A percentile compares a stretch with the other conserved stretches of the same genome.
These are phyloP conservation scores for Anhinga rufa DNA, from an alignment of 2,113 vertebrate genomes.

Conservation along the genomic window DNA sequence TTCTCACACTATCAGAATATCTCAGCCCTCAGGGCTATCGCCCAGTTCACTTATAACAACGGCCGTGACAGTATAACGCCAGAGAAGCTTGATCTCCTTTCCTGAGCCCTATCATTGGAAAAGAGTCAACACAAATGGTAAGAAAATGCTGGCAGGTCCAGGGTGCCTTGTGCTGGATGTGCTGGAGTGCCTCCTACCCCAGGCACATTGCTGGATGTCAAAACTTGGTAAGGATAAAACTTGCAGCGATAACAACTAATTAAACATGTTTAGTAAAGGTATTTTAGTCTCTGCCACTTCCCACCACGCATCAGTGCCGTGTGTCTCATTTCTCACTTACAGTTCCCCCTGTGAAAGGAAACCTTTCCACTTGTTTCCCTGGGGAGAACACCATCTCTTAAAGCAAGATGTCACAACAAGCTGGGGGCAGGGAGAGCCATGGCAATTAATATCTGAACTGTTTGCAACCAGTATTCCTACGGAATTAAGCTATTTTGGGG, in stretches of 20 bases:
- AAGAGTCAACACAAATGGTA: not conserved
- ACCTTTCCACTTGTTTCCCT: not conserved
- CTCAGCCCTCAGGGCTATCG: not conserved
- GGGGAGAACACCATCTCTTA: not conserved
- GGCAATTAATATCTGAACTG: not conserved
- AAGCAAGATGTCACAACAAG: not conserved
- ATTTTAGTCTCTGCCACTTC: not conserved
- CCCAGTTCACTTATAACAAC: not conserved
- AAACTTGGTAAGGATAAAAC: not conserved
- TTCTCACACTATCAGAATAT: not conserved
- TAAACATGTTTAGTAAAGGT: not conserved
- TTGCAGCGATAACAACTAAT: not conserved
- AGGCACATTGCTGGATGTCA: not conserved
- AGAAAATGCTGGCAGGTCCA: not conserved
- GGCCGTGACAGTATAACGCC: not conserved
- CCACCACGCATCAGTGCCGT: rapidly evolving
- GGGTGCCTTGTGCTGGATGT: not conserved
- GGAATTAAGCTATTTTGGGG: not conserved
- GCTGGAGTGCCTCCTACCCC: not conserved
- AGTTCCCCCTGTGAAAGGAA: not conserved
- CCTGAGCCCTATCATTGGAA: rapidly evolving
- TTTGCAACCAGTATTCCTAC: not conserved
- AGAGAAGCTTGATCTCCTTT: not conserved
- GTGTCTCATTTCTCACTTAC: not conserved
- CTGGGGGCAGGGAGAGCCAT: no score